Percentiles rank a stretch among this genome's conserved stretches.
phyloP scores from a whole-genome alignment of 2,888 invertebrate genomes.

The Amiota minor region DNA sequence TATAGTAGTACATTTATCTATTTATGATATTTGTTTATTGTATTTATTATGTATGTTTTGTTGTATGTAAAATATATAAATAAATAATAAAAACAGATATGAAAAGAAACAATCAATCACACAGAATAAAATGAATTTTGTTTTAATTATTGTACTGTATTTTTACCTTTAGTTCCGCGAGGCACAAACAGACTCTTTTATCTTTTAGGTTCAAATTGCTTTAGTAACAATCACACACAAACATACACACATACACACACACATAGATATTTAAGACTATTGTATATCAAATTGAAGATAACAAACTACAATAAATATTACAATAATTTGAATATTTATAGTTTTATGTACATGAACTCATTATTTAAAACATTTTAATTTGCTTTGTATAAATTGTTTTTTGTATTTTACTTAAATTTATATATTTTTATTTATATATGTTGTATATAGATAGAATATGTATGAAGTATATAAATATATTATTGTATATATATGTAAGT shows the following conservation, averaged over 20 bases:
- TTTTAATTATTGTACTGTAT: neutral
- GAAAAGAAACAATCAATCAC: neutral
- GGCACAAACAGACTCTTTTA: neutral
- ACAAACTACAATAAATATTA: neutral
- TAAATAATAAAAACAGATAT: neutral
- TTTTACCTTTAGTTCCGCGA: constrained; percentile 21
- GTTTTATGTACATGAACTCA: constrained; percentile 7
- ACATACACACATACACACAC: constrained; percentile 38
- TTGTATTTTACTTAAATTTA: constrained; percentile 5
- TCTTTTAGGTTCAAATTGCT: constrained; percentile 29
- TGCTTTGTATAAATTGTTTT: constrained; percentile 5
- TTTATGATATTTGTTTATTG: constrained; percentile 5
- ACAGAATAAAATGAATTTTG: neutral
- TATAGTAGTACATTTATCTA: neutral
- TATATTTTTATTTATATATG: no score
- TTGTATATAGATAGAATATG: no score
- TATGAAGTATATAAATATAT: no score
- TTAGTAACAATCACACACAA: constrained; percentile 22
- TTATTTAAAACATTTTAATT: no score
- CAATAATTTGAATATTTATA: constrained; percentile 2
- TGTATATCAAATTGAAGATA: neutral
- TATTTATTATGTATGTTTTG: constrained; percentile 8
- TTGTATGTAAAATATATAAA: constrained; percentile 1
- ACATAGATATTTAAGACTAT: constrained; percentile 23
- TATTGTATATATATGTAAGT: no score